Percentiles rank a stretch among this genome's conserved stretches.
These are phyloP conservation scores for Macrocentrus cingulum DNA, from an alignment of 1,140 invertebrate genomes.

Conservation along the genomic window DNA sequence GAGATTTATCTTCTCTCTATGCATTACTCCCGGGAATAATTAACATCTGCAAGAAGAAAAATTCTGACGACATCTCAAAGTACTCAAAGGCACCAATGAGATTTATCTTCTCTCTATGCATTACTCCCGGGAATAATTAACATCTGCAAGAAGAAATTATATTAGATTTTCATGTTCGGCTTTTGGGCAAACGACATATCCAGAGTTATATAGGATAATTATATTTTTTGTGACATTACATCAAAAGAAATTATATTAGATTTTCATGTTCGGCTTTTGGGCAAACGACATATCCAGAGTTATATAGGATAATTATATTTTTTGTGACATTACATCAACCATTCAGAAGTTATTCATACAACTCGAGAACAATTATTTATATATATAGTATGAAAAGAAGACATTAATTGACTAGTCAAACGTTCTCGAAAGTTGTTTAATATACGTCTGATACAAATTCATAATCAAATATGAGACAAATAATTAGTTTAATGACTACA, in stretches of 20 bases:
- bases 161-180: no score
- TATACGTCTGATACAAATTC: constrained; percentile 24
- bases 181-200: no score
- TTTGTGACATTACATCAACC: constrained; percentile 2
- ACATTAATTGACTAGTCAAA: not conserved
- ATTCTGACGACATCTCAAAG: not conserved
- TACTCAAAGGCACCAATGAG: not conserved
- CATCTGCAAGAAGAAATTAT: no score
- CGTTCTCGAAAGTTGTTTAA: not conserved
- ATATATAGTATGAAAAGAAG: not conserved
- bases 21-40: not conserved
- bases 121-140: no score
- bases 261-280: constrained; percentile 14
- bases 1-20: not conserved
- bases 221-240: no score
- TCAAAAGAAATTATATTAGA: not conserved
- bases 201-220: no score
- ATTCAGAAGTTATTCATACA: not conserved
- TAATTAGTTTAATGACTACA: constrained; percentile 53
- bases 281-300: constrained; percentile 2
- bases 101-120: not conserved
- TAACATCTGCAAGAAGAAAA: no score
- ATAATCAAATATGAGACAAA: constrained; percentile 51
- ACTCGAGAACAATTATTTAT: constrained; percentile 4
- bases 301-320: constrained; percentile 1